Evolutionary conservation across 2,113 vertebrate genomes (phyloP).

Genomic region (Peromyscus maniculatus): DNA sequence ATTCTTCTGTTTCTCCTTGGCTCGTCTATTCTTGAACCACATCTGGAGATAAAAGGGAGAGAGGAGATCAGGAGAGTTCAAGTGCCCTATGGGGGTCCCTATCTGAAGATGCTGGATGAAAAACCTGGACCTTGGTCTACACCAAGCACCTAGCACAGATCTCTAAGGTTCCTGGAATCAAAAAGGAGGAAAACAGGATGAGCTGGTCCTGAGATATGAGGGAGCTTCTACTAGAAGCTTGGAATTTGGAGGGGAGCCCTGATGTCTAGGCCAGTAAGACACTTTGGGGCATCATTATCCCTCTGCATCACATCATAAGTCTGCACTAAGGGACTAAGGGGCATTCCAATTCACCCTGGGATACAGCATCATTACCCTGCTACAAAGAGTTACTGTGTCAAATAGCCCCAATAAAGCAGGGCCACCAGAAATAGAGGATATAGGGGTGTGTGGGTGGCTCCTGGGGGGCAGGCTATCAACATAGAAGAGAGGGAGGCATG

Average conservation of each 20-base stretch:
- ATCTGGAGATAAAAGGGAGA: too few relatives aligned
- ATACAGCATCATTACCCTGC: too few relatives aligned
- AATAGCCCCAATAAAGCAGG: too few relatives aligned
- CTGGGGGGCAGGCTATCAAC: background rate
- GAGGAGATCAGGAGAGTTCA: background rate
- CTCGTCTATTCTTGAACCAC: background rate
- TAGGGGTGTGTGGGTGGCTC: background rate
- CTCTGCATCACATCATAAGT: too few relatives aligned
- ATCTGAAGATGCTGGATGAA: background rate
- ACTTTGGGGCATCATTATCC: background rate
- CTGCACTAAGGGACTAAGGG: too few relatives aligned
- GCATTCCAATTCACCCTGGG: too few relatives aligned
- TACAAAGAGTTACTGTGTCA: too few relatives aligned
- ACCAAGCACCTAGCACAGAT: too few relatives aligned
- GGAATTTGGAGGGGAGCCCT: background rate
- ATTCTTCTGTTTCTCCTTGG: background rate
- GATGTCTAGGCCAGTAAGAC: background rate
- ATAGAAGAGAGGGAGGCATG: accelerated
- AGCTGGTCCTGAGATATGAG: background rate
- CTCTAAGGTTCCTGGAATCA: too few relatives aligned
- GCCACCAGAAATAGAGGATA: too few relatives aligned
- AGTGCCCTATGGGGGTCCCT: too few relatives aligned
- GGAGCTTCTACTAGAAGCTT: background rate
- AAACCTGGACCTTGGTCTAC: too few relatives aligned
- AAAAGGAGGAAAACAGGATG: background rate